These are phyloP conservation scores for Ctenopoma kingsleyae DNA, from an alignment of 2,797 vertebrate species.

Conservation along the genomic window DNA sequence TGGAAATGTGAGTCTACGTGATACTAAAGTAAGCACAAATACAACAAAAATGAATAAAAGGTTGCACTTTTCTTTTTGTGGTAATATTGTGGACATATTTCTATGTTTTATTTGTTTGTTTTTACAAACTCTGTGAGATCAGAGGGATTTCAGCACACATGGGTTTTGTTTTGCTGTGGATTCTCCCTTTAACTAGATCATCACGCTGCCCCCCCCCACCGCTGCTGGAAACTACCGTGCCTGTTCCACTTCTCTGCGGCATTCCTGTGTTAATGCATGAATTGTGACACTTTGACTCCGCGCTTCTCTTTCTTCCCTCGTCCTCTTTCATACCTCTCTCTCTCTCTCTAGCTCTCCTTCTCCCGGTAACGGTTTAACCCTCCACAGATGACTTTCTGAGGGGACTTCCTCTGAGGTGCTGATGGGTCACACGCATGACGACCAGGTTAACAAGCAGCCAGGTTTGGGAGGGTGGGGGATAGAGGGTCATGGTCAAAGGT, in stretches of 20 bases:
- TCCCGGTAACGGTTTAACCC: conserved; percentile 76
- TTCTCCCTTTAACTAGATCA: conserved; percentile 47
- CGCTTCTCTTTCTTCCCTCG: conserved; percentile 35
- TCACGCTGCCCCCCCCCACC: conserved; percentile 20
- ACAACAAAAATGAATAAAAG: background rate
- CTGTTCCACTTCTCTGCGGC: conserved; percentile 60
- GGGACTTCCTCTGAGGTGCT: conserved; percentile 81
- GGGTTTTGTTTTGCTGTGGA: conserved; percentile 45
- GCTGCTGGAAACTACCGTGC: conserved; percentile 45
- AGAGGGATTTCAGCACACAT: conserved; percentile 32
- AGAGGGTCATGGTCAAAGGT: conserved; percentile 68
- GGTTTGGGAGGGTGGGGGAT: conserved; percentile 59
- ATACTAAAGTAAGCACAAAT: background rate
- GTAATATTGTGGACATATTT: background rate
- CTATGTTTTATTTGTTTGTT: background rate
- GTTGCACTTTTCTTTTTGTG: no score
- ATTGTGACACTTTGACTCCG: conserved; percentile 64
- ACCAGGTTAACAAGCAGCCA: conserved; percentile 77
- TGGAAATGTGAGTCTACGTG: background rate
- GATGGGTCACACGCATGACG: conserved; percentile 79
- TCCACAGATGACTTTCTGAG: conserved; percentile 73
- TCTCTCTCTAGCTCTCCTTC: conserved; percentile 7
- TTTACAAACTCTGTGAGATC: background rate
- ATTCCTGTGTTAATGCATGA: conserved; percentile 74
- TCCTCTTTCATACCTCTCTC: conserved; percentile 36